Evolutionary conservation across 2,797 vertebrate genomes (phyloP), one percentile per base, ranked within the genome.

Genomic region (Pseudomugil tenellus): DNA sequence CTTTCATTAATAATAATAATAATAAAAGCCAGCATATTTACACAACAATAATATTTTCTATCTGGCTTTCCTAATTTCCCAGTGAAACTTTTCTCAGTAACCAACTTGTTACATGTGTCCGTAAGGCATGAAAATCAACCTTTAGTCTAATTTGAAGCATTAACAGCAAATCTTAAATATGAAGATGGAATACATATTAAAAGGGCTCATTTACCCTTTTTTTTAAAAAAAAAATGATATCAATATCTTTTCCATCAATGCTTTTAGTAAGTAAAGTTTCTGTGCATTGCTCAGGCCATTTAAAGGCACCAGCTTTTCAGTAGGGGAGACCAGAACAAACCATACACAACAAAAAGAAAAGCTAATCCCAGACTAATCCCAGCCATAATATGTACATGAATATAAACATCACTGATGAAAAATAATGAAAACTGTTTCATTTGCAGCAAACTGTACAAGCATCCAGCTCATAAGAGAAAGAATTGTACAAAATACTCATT

Each of bases 21-120:
- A 31, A 31, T 31, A 63, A 72, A 73, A 85, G 86, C 86, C 92
- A 92, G 86, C 82, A 84, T 94, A 94, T 94, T 89, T 94, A 94
- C 92, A 95, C 65, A 63, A 92, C 79, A 86, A 90, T 75, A 93
- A 90, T 93, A 93, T 93, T 91, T 92, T 87, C 92, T 83, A 68
- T 86, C 89, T 92, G 92, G 89, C 91, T 85, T 74, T 63, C 69
- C 79, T 81, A 81, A 89, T 78, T 89, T 87, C 91, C 89, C 89
- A 93, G 90, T 91, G 88, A 91, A 86, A 87, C 77, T 66, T 85
- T 65, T 84, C 82, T 89, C 87, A 89, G 87, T 91, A 93, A 94
- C 92, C 64, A 70, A 87, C 68, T 67, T 79, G 92, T 91, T 92
- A 92, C 91, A 86, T n/a, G 84, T 90, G 91, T 94, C 92, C 79